phyloP scores from a whole-genome alignment of 2,797 vertebrate genomes.

The Linurgus olivaceus region DNA sequence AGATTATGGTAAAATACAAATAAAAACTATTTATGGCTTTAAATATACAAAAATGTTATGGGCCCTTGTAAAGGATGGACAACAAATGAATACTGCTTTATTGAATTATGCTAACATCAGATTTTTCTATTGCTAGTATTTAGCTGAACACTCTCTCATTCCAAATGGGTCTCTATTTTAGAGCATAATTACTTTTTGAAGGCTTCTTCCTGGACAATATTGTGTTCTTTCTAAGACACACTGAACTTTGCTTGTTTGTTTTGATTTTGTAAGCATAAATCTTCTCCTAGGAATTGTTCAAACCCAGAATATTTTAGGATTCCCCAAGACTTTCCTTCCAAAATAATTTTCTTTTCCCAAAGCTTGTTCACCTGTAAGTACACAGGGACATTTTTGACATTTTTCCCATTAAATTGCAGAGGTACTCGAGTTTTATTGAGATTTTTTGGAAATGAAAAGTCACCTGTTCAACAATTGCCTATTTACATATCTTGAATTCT shows the following conservation, averaged over 20 bases:
- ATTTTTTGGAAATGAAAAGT: background rate
- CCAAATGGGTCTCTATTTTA: background rate
- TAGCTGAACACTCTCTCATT: background rate
- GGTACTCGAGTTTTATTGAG: fast-evolving
- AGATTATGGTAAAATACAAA: background rate
- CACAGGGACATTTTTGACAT: background rate
- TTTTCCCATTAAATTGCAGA: background rate
- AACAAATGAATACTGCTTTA: background rate
- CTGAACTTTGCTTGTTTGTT: background rate
- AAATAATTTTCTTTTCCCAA: background rate
- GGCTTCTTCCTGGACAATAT: background rate
- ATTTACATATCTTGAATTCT: background rate
- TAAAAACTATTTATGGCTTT: background rate
- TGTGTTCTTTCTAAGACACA: background rate
- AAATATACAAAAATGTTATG: background rate
- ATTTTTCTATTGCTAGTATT: background rate
- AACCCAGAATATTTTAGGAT: background rate
- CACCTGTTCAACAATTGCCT: background rate
- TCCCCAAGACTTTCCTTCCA: background rate
- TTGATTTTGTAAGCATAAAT: background rate
- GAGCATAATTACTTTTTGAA: background rate
- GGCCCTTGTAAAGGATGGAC: background rate
- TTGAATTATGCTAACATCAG: background rate
- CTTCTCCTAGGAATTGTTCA: background rate
- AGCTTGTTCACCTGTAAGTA: background rate